Conservation (phyloP, 2,113 vertebrate genomes). For the Balaeniceps rex region DNA sequence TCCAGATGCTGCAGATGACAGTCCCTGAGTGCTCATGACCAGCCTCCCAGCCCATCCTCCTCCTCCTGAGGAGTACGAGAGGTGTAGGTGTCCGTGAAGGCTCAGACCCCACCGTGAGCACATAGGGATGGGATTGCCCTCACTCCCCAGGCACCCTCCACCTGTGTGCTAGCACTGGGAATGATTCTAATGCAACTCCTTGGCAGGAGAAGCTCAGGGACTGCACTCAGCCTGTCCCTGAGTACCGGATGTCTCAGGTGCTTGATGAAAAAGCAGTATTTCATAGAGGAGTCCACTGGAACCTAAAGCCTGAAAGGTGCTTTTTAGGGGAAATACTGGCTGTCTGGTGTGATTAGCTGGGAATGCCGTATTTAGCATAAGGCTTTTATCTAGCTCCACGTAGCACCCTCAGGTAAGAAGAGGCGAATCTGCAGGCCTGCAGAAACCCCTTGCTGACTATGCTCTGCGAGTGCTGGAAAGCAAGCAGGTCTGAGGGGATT, state of each 20-base stretch:
- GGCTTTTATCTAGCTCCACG: neutral
- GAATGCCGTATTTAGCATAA: neutral
- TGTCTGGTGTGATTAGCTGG: neutral
- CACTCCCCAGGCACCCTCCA: neutral
- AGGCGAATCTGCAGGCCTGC: neutral
- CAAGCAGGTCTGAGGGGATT: neutral
- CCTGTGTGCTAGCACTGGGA: neutral
- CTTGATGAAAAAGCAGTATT: neutral
- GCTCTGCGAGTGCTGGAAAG: neutral
- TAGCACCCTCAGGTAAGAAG: neutral
- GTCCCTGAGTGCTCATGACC: neutral
- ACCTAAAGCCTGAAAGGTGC: neutral
- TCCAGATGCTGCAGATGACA: neutral
- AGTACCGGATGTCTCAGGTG: neutral
- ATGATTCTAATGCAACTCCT: fast-evolving
- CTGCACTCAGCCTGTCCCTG: neutral
- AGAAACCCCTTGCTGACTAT: neutral
- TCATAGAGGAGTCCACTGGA: neutral
- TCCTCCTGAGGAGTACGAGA: neutral
- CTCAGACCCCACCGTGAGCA: neutral
- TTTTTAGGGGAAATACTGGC: neutral
- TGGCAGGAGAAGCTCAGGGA: neutral
- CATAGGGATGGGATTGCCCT: neutral
- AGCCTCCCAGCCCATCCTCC: neutral
- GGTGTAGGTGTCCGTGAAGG: neutral